Percentiles rank a stretch among this genome's conserved stretches.
phyloP scores from a whole-genome alignment of 2,888 invertebrate species.

The Orchesellides sinensis region DNA sequence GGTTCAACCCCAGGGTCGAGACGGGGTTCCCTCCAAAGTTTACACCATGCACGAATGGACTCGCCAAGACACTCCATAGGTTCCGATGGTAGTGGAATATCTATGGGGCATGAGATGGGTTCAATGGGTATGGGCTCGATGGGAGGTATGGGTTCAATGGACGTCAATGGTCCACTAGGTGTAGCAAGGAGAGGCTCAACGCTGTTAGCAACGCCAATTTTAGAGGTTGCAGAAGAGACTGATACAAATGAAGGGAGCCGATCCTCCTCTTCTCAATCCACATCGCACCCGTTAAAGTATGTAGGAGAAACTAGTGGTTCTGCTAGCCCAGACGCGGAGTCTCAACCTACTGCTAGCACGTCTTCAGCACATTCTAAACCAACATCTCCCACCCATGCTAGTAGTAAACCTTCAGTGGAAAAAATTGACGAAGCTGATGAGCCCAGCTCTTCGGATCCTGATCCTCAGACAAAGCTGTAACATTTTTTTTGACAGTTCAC shows the following conservation, averaged over 20 bases:
- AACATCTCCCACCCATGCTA: slow-evolving; percentile 46
- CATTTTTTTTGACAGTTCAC: not conserved
- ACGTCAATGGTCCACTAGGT: slow-evolving; percentile 32
- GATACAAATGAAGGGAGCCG: slow-evolving; percentile 66
- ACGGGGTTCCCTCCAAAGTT: slow-evolving; percentile 72
- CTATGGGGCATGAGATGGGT: slow-evolving; percentile 45
- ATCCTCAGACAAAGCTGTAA: slow-evolving; percentile 54
- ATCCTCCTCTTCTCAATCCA: slow-evolving; percentile 31
- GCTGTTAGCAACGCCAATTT: slow-evolving; percentile 66
- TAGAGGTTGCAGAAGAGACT: slow-evolving; percentile 73
- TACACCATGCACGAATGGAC: slow-evolving; percentile 68
- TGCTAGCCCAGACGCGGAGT: slow-evolving; percentile 9
- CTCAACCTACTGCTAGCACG: not conserved
- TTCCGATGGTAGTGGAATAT: slow-evolving; percentile 68
- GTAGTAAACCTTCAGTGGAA: slow-evolving; percentile 49
- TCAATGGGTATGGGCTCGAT: slow-evolving; percentile 25
- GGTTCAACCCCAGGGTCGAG: slow-evolving; percentile 82
- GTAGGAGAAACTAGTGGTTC: slow-evolving; percentile 18
- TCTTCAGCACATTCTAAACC: slow-evolving; percentile 50
- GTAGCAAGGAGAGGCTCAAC: slow-evolving; percentile 71
- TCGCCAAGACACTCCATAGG: slow-evolving; percentile 74
- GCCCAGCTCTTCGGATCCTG: slow-evolving; percentile 15
- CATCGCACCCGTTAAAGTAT: slow-evolving; percentile 11
- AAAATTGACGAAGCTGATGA: slow-evolving; percentile 60
- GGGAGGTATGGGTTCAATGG: not conserved